A percentile compares a stretch with the other conserved stretches of the same genome.
Evolutionary conservation across 2,113 vertebrate species (phyloP).

Genomic region (Cavia porcellus): DNA sequence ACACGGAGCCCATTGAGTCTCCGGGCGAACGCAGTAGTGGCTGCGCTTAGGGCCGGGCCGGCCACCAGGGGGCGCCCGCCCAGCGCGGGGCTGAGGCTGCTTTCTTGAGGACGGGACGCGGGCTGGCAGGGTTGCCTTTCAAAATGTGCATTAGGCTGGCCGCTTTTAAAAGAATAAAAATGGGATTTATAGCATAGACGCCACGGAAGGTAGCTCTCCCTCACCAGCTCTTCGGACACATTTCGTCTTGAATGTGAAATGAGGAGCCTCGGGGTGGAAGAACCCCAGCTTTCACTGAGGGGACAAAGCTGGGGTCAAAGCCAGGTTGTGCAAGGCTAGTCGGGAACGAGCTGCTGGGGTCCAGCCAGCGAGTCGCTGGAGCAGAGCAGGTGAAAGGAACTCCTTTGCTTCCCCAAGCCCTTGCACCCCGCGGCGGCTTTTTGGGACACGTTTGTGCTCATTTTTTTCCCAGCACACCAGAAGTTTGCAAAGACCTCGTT

Average conservation of each 20-base stretch:
- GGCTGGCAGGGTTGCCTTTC: background rate
- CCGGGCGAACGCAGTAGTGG: background rate
- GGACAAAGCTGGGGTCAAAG: background rate
- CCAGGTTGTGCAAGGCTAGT: background rate
- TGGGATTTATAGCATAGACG: background rate
- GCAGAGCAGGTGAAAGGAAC: slow-evolving; percentile 50
- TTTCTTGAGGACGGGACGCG: background rate
- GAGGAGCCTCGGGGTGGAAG: background rate
- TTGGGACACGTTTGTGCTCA: background rate
- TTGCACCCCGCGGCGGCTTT: background rate
- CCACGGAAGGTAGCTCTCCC: background rate
- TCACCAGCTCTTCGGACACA: background rate
- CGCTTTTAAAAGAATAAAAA: background rate
- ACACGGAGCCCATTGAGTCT: background rate
- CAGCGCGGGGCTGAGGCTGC: background rate
- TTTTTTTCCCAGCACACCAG: background rate
- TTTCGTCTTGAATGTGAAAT: background rate
- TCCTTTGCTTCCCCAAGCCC: background rate
- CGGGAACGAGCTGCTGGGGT: background rate
- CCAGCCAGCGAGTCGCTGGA: background rate
- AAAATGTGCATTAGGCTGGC: background rate
- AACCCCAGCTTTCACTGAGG: background rate
- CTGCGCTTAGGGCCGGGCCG: background rate
- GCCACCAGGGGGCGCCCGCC: slow-evolving; percentile 84
- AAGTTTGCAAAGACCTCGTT: background rate